Evolutionary conservation across 2,113 vertebrate species (phyloP).

Genomic region (Cephalophus harveyi): DNA sequence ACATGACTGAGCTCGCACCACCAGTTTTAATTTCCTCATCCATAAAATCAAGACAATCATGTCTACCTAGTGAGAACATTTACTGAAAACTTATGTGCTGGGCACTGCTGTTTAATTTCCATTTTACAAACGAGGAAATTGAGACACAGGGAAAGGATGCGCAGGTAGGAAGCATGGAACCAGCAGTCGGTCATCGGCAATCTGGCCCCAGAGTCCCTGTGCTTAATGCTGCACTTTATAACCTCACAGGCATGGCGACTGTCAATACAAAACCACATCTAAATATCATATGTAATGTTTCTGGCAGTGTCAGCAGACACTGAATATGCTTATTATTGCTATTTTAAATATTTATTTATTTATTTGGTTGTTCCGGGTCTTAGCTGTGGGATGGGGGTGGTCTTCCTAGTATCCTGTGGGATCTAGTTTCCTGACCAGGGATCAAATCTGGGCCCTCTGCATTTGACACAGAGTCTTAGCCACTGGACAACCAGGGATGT

Average conservation of each 20-base stretch:
- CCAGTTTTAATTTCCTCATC: background rate
- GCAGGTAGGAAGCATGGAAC: background rate
- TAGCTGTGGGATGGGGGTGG: background rate
- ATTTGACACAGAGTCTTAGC: background rate
- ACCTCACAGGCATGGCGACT: background rate
- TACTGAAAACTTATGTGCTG: background rate
- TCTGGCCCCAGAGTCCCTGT: background rate
- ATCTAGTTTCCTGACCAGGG: background rate
- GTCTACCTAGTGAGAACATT: background rate
- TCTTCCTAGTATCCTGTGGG: background rate
- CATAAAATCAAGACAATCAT: background rate
- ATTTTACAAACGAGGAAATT: background rate
- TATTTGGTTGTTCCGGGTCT: background rate
- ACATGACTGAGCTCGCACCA: background rate
- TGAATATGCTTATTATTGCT: background rate
- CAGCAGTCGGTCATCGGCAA: background rate
- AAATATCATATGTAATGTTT: background rate
- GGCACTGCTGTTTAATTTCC: background rate
- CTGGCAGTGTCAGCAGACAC: background rate
- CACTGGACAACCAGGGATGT: background rate
- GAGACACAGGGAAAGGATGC: background rate
- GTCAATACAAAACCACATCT: background rate
- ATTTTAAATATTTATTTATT: background rate
- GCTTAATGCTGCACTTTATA: too few species aligned
- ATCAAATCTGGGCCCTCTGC: background rate